phyloP scores from a whole-genome alignment of 1,140 invertebrate species.

The Zaprionus ornatus region DNA sequence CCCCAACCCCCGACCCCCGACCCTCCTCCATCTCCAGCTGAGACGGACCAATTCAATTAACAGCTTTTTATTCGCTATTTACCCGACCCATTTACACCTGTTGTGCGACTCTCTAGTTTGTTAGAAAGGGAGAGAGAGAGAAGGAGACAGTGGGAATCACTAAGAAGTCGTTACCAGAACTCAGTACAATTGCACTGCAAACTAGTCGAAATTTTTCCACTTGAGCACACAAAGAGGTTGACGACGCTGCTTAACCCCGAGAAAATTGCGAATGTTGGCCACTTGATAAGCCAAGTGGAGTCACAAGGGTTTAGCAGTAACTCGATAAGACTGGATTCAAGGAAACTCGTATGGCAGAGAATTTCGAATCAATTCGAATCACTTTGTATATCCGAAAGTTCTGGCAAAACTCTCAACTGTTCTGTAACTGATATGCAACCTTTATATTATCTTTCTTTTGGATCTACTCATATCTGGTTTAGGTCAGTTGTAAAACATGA shows the following conservation, averaged over 20 bases:
- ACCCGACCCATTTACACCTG: constrained; percentile 55
- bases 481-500: constrained; percentile 17
- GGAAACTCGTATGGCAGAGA: not conserved
- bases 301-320: not conserved
- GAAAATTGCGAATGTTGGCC: constrained; percentile 4
- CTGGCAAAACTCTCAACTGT: not conserved
- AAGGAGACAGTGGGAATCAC: constrained; percentile 5
- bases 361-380: not conserved
- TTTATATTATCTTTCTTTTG: not conserved
- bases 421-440: not conserved
- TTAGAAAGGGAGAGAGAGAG: not conserved
- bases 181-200: constrained; percentile 1
- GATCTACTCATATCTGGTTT: constrained; percentile 1
- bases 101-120: constrained; percentile 14
- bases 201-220: constrained; percentile 54
- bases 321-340: not conserved
- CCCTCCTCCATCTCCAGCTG: constrained; percentile 8
- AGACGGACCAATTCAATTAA: constrained; percentile 56
- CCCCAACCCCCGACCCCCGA: not conserved
- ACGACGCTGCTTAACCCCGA: constrained; percentile 33
- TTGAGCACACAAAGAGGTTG: constrained; percentile 56
- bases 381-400: not conserved
- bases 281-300: constrained; percentile 44
- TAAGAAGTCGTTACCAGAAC: not conserved
- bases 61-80: constrained; percentile 60